A percentile compares a stretch with the other conserved stretches of the same genome.
These are phyloP conservation scores for Montipora sp. DNA, from an alignment of 64 coral and sea anemone genomes.

Conservation along the genomic window DNA sequence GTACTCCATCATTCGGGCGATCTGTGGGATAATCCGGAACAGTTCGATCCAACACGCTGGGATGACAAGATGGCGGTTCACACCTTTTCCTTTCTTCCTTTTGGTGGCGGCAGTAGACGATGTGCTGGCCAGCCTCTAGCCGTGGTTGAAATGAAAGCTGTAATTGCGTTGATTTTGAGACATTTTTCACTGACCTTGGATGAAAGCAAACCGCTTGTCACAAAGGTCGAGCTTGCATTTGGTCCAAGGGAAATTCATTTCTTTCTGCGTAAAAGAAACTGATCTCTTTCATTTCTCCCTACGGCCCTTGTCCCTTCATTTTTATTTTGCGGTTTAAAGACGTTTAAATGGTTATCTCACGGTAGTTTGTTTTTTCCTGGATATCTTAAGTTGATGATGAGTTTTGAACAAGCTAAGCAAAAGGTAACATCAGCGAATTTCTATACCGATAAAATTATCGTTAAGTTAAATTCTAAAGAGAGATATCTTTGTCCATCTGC, in stretches of 20 bases:
- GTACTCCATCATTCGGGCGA: slow-evolving; percentile 4
- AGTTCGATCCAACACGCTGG: slow-evolving; percentile 47
- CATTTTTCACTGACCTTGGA: slow-evolving; percentile 26
- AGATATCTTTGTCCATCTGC: too few relatives aligned
- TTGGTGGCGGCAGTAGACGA: slow-evolving; percentile 37
- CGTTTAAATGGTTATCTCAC: too few relatives aligned
- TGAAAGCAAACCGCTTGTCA: slow-evolving; percentile 19
- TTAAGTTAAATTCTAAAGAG: too few relatives aligned
- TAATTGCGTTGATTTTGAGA: slow-evolving; percentile 39
- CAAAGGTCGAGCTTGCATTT: slow-evolving; percentile 31
- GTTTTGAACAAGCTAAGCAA: too few relatives aligned
- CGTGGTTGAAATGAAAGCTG: slow-evolving; percentile 27
- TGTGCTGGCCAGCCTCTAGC: slow-evolving; percentile 38
- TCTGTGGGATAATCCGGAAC: slow-evolving; percentile 27
- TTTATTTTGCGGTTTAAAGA: too few relatives aligned
- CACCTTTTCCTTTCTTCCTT: slow-evolving; percentile 31
- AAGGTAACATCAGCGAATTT: too few relatives aligned
- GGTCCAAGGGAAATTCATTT: slow-evolving; percentile 18
- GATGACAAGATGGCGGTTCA: slow-evolving; percentile 13
- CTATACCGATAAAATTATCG: too few relatives aligned
- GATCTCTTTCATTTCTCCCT: background rate
- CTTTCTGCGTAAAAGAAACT: slow-evolving; percentile 11
- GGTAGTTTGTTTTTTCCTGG: too few relatives aligned
- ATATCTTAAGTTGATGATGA: too few relatives aligned
- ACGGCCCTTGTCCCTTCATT: too few relatives aligned